A percentile compares a stretch with the other conserved stretches of the same genome.
Evolutionary conservation across 37 sponge, comb jelly and placozoan species (phyloP).

Genomic region (Axinella damicornis): DNA sequence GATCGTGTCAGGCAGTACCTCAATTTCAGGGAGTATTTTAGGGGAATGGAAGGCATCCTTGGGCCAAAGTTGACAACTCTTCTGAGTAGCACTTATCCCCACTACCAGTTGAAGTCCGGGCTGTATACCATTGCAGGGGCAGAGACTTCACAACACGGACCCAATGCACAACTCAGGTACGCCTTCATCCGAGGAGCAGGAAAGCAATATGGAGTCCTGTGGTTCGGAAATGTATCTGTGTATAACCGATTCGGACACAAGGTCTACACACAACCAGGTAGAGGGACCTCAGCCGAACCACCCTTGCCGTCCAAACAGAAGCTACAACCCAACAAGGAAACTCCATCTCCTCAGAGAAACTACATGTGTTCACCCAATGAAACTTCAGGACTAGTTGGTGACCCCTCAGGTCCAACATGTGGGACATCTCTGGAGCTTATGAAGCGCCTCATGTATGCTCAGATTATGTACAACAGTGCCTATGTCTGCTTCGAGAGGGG

Average conservation of each 20-base stretch:
- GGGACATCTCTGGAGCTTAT: conserved; percentile 65
- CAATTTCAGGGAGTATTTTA: conserved; percentile 54
- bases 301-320: not conserved
- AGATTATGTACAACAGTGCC: conserved; percentile 64
- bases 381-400: not conserved
- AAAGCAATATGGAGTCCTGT: conserved; percentile 69
- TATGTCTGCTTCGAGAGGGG: conserved; percentile 61
- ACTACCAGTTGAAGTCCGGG: conserved; percentile 58
- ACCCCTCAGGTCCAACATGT: conserved; percentile 50
- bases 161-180: conserved; percentile 62
- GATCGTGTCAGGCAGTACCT: conserved; percentile 35
- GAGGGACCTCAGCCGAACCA: not conserved
- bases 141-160: conserved; percentile 58
- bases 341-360: not conserved
- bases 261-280: conserved; percentile 9
- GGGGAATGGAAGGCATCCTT: conserved; percentile 57
- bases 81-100: conserved; percentile 48
- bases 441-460: conserved; percentile 67
- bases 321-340: not conserved
- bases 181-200: conserved; percentile 68
- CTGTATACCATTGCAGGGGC: conserved; percentile 61
- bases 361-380: not conserved
- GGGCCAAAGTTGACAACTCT: conserved; percentile 59
- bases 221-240: conserved; percentile 71
- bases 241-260: conserved; percentile 69